Evolutionary conservation across 1,140 invertebrate genomes (phyloP), one percentile per base, ranked within the genome.

Genomic region (Drosophila fuyamai): DNA sequence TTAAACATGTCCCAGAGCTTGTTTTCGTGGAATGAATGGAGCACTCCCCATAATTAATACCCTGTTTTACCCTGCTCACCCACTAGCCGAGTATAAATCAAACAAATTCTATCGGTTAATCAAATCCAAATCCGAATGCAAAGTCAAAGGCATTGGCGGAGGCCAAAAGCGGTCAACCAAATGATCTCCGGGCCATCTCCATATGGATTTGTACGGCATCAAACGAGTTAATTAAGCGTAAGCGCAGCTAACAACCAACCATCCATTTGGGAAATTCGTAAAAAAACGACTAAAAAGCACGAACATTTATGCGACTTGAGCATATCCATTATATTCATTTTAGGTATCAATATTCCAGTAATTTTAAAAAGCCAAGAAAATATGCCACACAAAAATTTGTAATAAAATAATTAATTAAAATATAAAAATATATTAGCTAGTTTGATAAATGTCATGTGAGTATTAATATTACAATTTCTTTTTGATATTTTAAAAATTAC

Each of bases 161-260:
- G 51, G 23, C 48, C 10, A 46, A 63, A 57, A 14, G 12, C 4
- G 43, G 55, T 60, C 62, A 41, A 12, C 35, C 38, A 41, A 55
- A 56, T 29, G 7, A 32, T 32, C 29, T 32, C 29, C 29, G 8
- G 5, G 14, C 63, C 29, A 38, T n/a, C 36, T 9, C 7, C 27
- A 32, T 35, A 38, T 38, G 44, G 41, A 54, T 48, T 38, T 44
- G 23, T 12, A 16, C 27, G 53, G 68, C 81, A 85, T 85, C 81
- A 85, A 85, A 81, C 74, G 77, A 85, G 81, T 85, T 85, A 85
- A 85, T 85, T 79, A 85, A 67, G 77, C 74, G 77, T 73, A 67
- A 85, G 74, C 10, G 13, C 18, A 40, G 29, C 29, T 23, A 14
- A 29, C 18, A 10, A 5, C 51, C 16, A n/a, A 0, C 23, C 23